Percentiles rank a stretch among this genome's conserved stretches.
phyloP scores from a whole-genome alignment of 30 jellyfish, hydroid and myxozoan genomes.

The Chrysaora quinquecirrha region DNA sequence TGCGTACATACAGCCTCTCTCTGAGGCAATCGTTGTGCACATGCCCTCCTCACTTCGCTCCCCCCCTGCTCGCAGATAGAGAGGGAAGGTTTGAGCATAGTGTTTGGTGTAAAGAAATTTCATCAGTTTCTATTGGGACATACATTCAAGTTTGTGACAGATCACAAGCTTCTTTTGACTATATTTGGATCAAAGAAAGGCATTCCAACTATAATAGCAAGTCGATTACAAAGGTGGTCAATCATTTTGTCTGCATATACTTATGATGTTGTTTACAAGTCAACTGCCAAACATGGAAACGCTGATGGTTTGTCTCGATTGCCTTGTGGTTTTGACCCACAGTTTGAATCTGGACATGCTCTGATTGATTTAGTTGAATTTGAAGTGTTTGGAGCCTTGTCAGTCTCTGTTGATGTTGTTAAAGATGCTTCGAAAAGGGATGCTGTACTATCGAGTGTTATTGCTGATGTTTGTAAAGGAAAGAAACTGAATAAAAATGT shows the following conservation, averaged over 20 bases:
- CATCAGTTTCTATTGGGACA: constrained; percentile 59
- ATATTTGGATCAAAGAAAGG: constrained; percentile 74
- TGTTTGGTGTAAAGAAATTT: constrained; percentile 67
- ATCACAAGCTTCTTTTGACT: constrained; percentile 61
- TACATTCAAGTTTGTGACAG: constrained; percentile 59
- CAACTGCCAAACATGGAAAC: constrained; percentile 67
- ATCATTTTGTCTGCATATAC: constrained; percentile 53
- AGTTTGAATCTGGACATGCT: constrained; percentile 75
- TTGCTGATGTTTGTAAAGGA: constrained; percentile 63
- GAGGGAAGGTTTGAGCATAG: constrained; percentile 68
- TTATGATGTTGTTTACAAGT: constrained; percentile 51
- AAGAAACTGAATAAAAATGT: constrained; percentile 51
- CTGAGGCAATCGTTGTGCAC: too few species aligned
- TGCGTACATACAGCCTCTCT: too few species aligned
- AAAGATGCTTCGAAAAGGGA: constrained; percentile 61
- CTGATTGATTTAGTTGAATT: constrained; percentile 55
- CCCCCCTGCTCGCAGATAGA: constrained; percentile 37
- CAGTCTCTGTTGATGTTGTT: constrained; percentile 60
- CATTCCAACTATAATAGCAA: constrained; percentile 64
- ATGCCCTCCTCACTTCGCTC: too few species aligned
- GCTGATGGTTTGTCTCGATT: constrained; percentile 74
- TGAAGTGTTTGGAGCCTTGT: constrained; percentile 70
- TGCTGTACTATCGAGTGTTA: constrained; percentile 67
- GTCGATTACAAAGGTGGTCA: constrained; percentile 66
- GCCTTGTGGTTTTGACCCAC: constrained; percentile 69